phyloP scores from a whole-genome alignment of 64 coral and sea anemone species.

The Dendrophyllia cribrosa region DNA sequence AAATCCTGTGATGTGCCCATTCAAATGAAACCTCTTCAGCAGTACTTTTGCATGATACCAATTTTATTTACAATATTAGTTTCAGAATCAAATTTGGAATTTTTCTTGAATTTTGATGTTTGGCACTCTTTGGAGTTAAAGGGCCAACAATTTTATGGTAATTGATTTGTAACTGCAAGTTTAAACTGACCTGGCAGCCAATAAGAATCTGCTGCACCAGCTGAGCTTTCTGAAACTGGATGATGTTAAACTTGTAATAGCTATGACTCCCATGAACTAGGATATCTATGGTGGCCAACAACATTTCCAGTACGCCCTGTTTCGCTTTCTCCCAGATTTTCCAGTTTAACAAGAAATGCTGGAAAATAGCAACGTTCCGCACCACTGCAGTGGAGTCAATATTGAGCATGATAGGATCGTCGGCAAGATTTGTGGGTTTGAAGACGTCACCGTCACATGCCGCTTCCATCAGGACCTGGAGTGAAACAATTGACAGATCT shows the following conservation, averaged over 20 bases:
- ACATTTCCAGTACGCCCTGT: constrained; percentile 88
- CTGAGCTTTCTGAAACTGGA: constrained; percentile 92
- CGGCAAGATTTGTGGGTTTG: constrained; percentile 78
- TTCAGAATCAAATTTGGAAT: too few relatives aligned
- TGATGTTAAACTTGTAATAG: constrained; percentile 90
- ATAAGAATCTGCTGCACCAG: constrained; percentile 90
- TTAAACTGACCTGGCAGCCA: constrained; percentile 87
- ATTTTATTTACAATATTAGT: too few relatives aligned
- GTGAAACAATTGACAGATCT: neutral
- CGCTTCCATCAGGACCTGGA: constrained; percentile 86
- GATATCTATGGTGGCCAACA: constrained; percentile 90
- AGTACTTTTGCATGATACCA: too few relatives aligned
- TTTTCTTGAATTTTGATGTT: too few relatives aligned
- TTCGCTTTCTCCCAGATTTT: constrained; percentile 91
- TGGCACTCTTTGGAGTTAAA: too few relatives aligned
- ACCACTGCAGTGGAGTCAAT: constrained; percentile 96
- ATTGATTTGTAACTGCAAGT: too few relatives aligned
- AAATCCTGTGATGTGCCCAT: too few relatives aligned
- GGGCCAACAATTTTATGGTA: too few relatives aligned
- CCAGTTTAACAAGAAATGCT: constrained; percentile 96
- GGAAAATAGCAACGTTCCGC: constrained; percentile 89
- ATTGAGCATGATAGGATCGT: constrained; percentile 94
- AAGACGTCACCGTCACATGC: constrained; percentile 96
- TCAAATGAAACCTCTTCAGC: too few relatives aligned
- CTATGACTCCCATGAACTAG: constrained; percentile 83